Evolutionary conservation across 2,888 invertebrate species (phyloP).

Genomic region (Eupithecia centaureata): DNA sequence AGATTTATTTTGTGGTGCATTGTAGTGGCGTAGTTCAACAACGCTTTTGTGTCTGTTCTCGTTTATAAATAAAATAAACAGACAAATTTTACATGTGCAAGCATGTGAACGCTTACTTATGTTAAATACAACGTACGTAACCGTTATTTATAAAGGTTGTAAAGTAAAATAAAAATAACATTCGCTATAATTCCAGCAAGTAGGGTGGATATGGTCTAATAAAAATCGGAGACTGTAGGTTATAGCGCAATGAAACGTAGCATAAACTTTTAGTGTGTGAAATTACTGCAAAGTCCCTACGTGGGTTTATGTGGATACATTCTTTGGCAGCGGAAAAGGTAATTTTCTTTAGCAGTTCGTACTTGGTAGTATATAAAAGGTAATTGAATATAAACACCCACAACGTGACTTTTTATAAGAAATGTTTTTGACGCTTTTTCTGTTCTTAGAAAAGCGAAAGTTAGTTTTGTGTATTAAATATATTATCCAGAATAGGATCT

Average conservation of each 20-base stretch:
- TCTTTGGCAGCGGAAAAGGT: constrained; percentile 18
- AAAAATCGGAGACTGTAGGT: constrained; percentile 23
- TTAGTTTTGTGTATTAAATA: neutral
- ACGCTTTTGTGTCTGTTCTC: too few relatives aligned
- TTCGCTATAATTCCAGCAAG: constrained; percentile 11
- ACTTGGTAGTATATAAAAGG: neutral
- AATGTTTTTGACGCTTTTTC: neutral
- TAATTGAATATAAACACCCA: constrained; percentile 2
- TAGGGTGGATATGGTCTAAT: constrained; percentile 27
- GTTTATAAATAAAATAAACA: too few relatives aligned
- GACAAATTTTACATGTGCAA: too few relatives aligned
- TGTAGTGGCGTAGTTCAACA: too few relatives aligned
- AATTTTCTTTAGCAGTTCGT: constrained; percentile 12
- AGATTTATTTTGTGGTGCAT: too few relatives aligned
- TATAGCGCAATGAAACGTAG: constrained; percentile 25
- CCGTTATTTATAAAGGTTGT: neutral
- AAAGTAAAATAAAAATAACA: constrained; percentile 1
- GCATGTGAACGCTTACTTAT: neutral
- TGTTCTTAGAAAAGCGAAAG: neutral
- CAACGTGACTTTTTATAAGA: neutral
- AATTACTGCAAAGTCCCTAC: constrained; percentile 27
- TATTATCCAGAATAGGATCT: too few relatives aligned
- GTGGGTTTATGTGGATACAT: constrained; percentile 10
- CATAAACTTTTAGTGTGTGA: constrained; percentile 23
- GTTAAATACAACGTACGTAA: neutral